phyloP scores from a whole-genome alignment of 2,113 vertebrate genomes.

The Hippocampus abdominalis region DNA sequence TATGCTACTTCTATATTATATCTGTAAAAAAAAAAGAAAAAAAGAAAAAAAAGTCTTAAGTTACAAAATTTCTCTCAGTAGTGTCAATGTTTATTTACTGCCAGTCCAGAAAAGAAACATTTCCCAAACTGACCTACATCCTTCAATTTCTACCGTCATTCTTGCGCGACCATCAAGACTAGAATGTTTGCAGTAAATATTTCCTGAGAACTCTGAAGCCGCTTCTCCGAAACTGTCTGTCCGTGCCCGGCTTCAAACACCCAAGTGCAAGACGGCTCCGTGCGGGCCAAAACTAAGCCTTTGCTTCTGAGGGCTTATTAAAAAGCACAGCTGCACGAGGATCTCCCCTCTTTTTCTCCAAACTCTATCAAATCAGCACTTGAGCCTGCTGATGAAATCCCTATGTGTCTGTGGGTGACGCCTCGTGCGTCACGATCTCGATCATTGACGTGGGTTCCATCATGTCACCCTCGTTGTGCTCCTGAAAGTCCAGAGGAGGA shows the following conservation, averaged over 20 bases:
- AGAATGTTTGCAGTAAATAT: slow-evolving; percentile 79
- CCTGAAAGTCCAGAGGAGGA: slow-evolving; percentile 59
- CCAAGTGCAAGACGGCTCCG: slow-evolving; percentile 80
- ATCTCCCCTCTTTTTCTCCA: slow-evolving; percentile 55
- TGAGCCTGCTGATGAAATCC: slow-evolving; percentile 36
- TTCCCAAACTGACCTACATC: slow-evolving; percentile 69
- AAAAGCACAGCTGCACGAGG: slow-evolving; percentile 78
- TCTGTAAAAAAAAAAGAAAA: slow-evolving; percentile 52
- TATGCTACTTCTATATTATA: slow-evolving; percentile 73
- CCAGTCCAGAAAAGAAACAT: slow-evolving; percentile 60
- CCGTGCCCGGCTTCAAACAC: slow-evolving; percentile 81
- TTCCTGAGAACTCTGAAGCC: slow-evolving; percentile 86
- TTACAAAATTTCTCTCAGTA: slow-evolving; percentile 85
- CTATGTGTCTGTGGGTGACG: slow-evolving; percentile 91
- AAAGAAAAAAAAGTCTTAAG: slow-evolving; percentile 58
- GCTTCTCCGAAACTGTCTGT: slow-evolving; percentile 58
- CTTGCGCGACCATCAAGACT: slow-evolving; percentile 61
- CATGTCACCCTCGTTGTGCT: slow-evolving; percentile 55
- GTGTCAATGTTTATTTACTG: slow-evolving; percentile 75
- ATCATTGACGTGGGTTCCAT: slow-evolving; percentile 70
- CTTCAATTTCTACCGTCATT: slow-evolving; percentile 62
- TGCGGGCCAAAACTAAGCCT: slow-evolving; percentile 67
- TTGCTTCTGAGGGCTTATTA: slow-evolving; percentile 67
- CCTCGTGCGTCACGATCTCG: slow-evolving; percentile 85
- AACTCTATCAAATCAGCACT: slow-evolving; percentile 56